Percentiles rank a stretch among this genome's conserved stretches.
These are phyloP conservation scores for Panurus biarmicus DNA, from an alignment of 2,113 vertebrate species.

Conservation along the genomic window DNA sequence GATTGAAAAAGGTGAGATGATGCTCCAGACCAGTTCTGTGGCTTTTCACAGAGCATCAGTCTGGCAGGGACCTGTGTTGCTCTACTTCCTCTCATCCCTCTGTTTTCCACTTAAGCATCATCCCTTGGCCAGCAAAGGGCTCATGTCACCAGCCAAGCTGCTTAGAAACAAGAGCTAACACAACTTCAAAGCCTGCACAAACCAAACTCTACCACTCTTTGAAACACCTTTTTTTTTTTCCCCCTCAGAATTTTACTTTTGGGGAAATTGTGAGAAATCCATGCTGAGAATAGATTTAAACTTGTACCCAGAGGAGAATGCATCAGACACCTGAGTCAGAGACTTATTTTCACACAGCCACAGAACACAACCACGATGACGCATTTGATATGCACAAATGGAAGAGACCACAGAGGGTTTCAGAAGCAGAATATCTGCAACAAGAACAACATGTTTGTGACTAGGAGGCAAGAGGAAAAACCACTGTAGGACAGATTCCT, in stretches of 20 bases:
- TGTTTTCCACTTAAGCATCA: not conserved
- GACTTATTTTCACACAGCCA: not conserved
- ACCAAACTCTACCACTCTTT: not conserved
- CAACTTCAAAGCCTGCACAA: not conserved
- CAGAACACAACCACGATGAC: not conserved
- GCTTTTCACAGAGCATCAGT: not conserved
- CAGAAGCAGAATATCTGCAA: not conserved
- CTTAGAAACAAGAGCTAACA: not conserved
- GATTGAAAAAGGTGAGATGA: not conserved
- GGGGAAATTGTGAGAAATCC: not conserved
- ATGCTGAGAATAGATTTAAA: not conserved
- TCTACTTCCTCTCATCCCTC: not conserved
- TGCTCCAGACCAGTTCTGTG: not conserved
- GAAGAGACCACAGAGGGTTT: not conserved
- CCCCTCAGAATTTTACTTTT: not conserved
- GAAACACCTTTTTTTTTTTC: not conserved
- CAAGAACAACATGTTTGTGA: not conserved
- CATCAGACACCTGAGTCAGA: not conserved
- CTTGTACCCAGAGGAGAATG: not conserved
- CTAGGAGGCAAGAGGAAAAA: not conserved
- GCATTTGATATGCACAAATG: not conserved
- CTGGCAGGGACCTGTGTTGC: not conserved
- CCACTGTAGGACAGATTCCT: not conserved
- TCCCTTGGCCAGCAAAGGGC: not conserved
- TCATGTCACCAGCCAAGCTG: not conserved